Conservation (phyloP, 2,888 invertebrate species). For the Torymus auratus region DNA sequence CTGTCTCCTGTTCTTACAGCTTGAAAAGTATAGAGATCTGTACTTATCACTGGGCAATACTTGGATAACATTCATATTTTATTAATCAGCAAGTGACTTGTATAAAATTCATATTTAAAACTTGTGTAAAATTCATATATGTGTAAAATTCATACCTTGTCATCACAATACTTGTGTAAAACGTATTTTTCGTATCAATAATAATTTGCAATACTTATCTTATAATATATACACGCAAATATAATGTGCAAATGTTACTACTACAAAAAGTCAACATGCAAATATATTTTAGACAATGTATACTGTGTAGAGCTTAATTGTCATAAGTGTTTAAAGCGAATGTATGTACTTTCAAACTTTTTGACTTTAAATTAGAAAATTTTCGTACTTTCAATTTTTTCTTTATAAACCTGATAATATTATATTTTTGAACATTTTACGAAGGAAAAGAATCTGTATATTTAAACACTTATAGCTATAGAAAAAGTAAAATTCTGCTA, state of each 20-base stretch:
- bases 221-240: no score
- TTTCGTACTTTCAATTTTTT: neutral
- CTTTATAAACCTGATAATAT: neutral
- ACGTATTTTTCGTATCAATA: no score
- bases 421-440: neutral
- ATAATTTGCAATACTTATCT: no score
- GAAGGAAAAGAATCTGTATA: neutral
- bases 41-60: neutral
- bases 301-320: neutral
- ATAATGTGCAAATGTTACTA: neutral
- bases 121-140: neutral
- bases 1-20: neutral
- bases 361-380: conserved; percentile 9
- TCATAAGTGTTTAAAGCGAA: conserved; percentile 30
- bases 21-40: neutral
- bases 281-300: neutral
- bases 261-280: neutral
- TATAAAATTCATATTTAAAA: neutral
- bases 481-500: neutral
- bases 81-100: neutral
- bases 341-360: conserved; percentile 23
- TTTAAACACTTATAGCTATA: conserved; percentile 16
- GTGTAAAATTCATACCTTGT: neutral
- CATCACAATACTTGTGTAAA: conserved; percentile 2
- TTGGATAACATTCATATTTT: neutral